phyloP scores from a whole-genome alignment of 2,113 vertebrate genomes.

The Irena cyanogastra region DNA sequence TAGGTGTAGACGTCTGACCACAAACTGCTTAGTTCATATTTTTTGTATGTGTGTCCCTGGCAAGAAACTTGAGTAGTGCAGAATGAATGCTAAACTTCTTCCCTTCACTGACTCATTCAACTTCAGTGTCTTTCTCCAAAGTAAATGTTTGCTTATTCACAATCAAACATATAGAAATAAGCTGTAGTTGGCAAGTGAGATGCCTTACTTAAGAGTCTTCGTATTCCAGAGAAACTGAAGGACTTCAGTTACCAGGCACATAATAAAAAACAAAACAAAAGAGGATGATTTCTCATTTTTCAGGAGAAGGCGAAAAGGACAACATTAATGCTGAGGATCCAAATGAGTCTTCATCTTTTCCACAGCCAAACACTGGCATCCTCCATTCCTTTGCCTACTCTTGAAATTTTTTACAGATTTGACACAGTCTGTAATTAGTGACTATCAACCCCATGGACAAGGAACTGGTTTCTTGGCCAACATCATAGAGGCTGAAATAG shows the following conservation, averaged over 20 bases:
- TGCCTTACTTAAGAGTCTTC: neutral
- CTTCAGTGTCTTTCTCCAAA: neutral
- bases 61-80: neutral
- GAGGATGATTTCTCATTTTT: neutral
- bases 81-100: accelerated
- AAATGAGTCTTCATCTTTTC: neutral
- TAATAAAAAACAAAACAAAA: neutral
- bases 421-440: neutral
- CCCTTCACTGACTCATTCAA: neutral
- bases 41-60: neutral
- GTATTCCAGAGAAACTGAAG: neutral
- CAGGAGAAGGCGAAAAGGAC: neutral
- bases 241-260: neutral
- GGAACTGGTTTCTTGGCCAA: neutral
- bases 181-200: neutral
- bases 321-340: neutral
- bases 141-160: neutral
- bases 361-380: neutral
- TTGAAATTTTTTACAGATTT: neutral
- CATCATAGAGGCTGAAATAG: neutral
- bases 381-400: accelerated
- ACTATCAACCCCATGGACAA: accelerated
- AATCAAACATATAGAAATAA: neutral
- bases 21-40: neutral
- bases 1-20: neutral